Conservation (phyloP, 2,113 vertebrate species). For the Varanus komodoensis region DNA sequence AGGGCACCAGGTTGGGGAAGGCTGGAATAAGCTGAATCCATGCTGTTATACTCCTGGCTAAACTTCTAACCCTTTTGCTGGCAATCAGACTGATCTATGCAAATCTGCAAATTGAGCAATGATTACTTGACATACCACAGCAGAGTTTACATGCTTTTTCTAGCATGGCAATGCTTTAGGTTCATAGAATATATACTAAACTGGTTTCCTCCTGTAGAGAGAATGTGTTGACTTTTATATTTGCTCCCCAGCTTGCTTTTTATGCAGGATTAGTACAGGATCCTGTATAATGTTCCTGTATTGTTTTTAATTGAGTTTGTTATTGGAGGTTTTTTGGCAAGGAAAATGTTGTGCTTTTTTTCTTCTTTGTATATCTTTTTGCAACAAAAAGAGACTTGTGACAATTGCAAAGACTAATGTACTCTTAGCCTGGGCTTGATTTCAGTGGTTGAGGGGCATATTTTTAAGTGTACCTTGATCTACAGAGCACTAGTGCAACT, state of each 20-base stretch:
- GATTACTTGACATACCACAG: neutral
- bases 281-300: no score
- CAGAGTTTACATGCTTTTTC: neutral
- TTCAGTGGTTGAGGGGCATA: neutral
- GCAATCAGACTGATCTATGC: neutral
- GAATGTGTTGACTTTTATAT: neutral
- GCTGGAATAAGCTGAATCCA: no score
- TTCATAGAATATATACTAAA: neutral
- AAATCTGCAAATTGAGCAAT: neutral
- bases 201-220: neutral
- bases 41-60: neutral
- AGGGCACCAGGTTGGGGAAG: no score
- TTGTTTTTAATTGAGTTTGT: neutral
- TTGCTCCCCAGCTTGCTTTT: neutral
- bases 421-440: neutral
- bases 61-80: neutral
- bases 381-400: neutral
- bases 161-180: neutral
- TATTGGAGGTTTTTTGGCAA: neutral
- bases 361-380: neutral
- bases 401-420: neutral
- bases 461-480: neutral
- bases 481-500: neutral
- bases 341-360: no score
- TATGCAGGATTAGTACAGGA: neutral